Base-by-base conservation (phyloP, 2,888 invertebrate genomes). In the Notodromas monacha region DNA sequence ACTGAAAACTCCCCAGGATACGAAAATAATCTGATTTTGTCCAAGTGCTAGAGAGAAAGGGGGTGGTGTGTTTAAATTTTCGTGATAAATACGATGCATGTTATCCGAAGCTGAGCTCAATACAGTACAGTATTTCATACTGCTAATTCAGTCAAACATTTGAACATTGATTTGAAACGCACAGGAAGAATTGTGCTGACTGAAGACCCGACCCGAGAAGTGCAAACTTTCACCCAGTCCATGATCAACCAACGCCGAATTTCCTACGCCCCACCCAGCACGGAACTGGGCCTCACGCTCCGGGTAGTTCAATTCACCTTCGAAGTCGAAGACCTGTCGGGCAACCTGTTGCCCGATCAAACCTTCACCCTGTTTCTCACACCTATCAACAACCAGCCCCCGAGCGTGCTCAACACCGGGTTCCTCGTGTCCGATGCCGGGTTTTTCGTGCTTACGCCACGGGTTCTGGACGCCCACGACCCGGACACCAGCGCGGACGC, bases 241-340 rank as follows among this genome's bases (percentile, higher is more conserved):
- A 42, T 48, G 37, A 38, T 49, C n/a, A 46, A 46, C 35, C 45
- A 48, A 33, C 41, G 42, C 27, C 47, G 47, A 37, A 40, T 49
- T 10, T 46, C 48, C 34, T 49, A 44, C 34, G 36, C 40, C 15
- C 46, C 49, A 2, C 46, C 47, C 3, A 36, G 35, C 11, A 37
- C 39, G 15, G 48, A 49, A 33, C 38, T 47, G 4, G 47, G 48
- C 2, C 37, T 48, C 16, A 39, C 42, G 2, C 41, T 44, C n/a
- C 39, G 46, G 29, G 39, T 45, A 13, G 40, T 49, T 15, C 44
- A 46, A 33, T 43, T 49, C 37, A 38, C 39, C 31, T 49, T 43
- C 34, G 39, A 41, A 30, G 48, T 47, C 4, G 38, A 42, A 31
- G 49, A 49, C 33, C 35, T 39, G 10, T 39, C 41, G n/a, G 43